Base-by-base conservation (phyloP, 2,797 vertebrate genomes). In the Netta rufina region DNA sequence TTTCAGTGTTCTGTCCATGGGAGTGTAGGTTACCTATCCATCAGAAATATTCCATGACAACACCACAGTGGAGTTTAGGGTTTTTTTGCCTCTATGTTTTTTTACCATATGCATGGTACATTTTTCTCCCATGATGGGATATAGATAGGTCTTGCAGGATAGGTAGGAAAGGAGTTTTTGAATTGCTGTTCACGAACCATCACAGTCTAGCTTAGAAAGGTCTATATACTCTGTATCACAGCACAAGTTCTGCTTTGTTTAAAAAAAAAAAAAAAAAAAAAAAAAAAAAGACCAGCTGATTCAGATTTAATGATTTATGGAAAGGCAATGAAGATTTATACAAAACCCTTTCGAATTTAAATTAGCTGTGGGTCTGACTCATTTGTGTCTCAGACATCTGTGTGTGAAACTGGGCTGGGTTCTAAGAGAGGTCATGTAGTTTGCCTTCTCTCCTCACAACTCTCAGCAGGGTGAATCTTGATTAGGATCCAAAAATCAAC, bases 1-100 rank as follows among this genome's bases (percentile, higher is more conserved):
- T 36, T 79, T 32, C 33, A 32, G 1, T 12, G 24, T 38, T 5
- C 20, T 11, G 19, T 20, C 41, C 43, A 11, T n/a, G 47, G 38
- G 9, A 75, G 22, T 0, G 0, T n/a, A 58, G 32, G 8, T 2
- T 51, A 53, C 18, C 19, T 0, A 3, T 10, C 25, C 25, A 8
- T 54, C 20, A 33, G n/a, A 15, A 60, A 36, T 9, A 9, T n/a
- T 62, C 41, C 56, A 13, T 25, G 21, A 80, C 57, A 78, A 41
- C 11, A 6, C 5, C 7, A 1, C 30, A 11, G 28, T 33, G 25
- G 18, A 27, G 38, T 64, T 56, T 11, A 5, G 14, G 45, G 18
- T 30, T 1, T 64, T 74, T 64, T 64, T 13, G 8, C 8, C 25
- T 58, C 53, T 24, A 3, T 43, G 8, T 41, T 43, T 43, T 45